A percentile compares a stretch with the other conserved stretches of the same genome.
Conservation (phyloP, 2,888 invertebrate species). For the Archips crataeganus region DNA sequence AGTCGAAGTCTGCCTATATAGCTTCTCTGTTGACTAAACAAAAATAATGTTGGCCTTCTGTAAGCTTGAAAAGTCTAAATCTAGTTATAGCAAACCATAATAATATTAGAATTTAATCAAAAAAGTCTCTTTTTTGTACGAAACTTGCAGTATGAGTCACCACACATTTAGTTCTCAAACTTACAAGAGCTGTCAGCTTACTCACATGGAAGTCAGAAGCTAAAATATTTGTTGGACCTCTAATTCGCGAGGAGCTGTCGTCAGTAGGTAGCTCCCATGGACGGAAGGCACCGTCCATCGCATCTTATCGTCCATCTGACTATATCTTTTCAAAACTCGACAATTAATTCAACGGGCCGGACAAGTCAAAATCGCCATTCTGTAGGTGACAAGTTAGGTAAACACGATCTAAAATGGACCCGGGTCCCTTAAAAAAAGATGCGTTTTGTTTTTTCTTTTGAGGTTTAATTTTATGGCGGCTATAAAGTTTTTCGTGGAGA, state of each 20-base stretch:
- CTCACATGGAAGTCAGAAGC: neutral
- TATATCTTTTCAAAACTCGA: slow-evolving; percentile 79
- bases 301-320: slow-evolving; percentile 77
- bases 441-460: slow-evolving; percentile 80
- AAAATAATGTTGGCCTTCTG: too few relatives aligned
- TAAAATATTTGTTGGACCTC: slow-evolving; percentile 54
- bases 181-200: neutral
- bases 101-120: too few relatives aligned
- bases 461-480: slow-evolving; percentile 84
- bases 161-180: neutral
- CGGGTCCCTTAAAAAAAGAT: slow-evolving; percentile 75
- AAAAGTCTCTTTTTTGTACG: neutral
- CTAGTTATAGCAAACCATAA: too few relatives aligned
- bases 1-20: too few relatives aligned
- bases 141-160: neutral
- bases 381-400: slow-evolving; percentile 85
- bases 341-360: slow-evolving; percentile 80
- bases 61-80: too few relatives aligned
- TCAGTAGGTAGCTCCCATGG: slow-evolving; percentile 65
- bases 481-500: slow-evolving; percentile 85
- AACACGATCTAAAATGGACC: slow-evolving; percentile 83
- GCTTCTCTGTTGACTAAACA: too few relatives aligned
- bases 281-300: slow-evolving; percentile 66
- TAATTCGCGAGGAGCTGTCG: slow-evolving; percentile 62
- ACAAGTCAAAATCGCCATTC: slow-evolving; percentile 84